A percentile compares a stretch with the other conserved stretches of the same genome.
phyloP scores from a whole-genome alignment of 2,797 vertebrate genomes.

The Halcyon leucocephala region DNA sequence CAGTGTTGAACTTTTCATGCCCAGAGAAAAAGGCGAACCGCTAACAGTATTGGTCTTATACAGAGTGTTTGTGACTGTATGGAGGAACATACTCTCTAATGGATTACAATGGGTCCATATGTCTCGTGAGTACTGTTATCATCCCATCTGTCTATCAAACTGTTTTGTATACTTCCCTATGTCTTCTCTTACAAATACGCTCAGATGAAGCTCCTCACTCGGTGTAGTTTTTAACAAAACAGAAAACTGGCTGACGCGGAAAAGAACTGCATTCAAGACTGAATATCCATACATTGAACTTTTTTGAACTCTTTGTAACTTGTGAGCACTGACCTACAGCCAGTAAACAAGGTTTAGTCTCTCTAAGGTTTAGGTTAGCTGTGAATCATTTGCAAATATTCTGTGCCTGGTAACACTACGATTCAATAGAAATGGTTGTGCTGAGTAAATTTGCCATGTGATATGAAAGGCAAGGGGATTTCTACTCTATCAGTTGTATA shows the following conservation, averaged over 20 bases:
- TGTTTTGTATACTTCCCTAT: background rate
- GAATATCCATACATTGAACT: accelerated
- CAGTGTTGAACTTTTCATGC: background rate
- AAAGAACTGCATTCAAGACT: background rate
- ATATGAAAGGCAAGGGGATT: background rate
- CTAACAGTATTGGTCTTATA: background rate
- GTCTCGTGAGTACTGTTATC: background rate
- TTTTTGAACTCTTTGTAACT: background rate
- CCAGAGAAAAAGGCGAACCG: background rate
- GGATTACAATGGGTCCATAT: background rate
- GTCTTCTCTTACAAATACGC: background rate
- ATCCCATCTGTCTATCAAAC: background rate
- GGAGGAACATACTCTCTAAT: background rate
- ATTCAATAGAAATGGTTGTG: background rate
- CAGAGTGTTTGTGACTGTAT: background rate
- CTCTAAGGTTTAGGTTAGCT: background rate
- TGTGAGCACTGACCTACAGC: background rate
- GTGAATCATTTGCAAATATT: background rate
- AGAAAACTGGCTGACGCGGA: background rate
- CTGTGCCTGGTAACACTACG: background rate
- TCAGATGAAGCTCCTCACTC: background rate
- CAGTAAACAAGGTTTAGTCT: background rate
- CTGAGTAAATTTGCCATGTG: background rate
- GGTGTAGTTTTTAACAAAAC: background rate
- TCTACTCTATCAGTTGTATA: background rate